Conservation (phyloP, 2,113 vertebrate species). For the Crypturellus undulatus region DNA sequence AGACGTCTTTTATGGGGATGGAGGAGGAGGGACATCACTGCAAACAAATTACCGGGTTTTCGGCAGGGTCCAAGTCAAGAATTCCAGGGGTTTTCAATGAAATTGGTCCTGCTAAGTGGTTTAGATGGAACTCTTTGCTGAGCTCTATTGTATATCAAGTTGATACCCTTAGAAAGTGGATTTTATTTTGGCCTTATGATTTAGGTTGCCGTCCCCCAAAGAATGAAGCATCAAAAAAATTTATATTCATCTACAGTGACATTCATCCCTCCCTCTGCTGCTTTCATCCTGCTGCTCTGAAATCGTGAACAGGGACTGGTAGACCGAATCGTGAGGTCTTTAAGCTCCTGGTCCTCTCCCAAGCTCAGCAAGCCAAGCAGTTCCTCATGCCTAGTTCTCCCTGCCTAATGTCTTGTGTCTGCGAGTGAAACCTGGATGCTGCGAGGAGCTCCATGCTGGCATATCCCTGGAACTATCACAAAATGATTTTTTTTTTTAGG, state of each 20-base stretch:
- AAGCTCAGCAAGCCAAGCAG: background rate
- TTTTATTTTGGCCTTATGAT: background rate
- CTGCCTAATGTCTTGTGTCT: accelerated
- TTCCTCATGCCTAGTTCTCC: background rate
- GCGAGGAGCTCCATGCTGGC: background rate
- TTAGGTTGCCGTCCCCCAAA: background rate
- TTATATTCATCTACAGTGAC: background rate
- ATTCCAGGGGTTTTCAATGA: background rate
- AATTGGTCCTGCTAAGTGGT: background rate
- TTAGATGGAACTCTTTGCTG: background rate
- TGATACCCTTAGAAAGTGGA: background rate
- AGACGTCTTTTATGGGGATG: background rate
- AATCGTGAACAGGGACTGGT: background rate
- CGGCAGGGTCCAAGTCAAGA: background rate
- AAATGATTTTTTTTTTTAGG: background rate
- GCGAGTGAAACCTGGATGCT: background rate
- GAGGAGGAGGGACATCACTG: background rate
- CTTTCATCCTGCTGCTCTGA: background rate
- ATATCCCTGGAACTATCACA: background rate
- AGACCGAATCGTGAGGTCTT: background rate
- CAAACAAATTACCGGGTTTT: background rate
- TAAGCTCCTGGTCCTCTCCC: background rate
- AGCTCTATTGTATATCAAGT: background rate
- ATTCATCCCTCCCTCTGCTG: background rate
- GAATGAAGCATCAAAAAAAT: background rate